phyloP scores from a whole-genome alignment of 2,888 invertebrate genomes.

The Drosophila antonietae region DNA sequence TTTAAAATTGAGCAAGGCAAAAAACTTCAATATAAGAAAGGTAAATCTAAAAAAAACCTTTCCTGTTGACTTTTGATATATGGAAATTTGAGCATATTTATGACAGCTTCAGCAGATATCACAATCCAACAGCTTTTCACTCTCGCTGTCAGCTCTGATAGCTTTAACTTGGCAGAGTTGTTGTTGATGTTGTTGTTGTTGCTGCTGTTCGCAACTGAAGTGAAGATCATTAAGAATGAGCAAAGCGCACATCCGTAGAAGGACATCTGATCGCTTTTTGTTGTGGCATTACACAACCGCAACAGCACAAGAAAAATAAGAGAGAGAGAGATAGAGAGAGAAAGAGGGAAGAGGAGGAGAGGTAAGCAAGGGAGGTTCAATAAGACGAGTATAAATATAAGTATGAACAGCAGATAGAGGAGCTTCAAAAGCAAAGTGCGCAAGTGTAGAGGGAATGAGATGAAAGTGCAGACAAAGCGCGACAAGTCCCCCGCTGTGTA shows the following conservation, averaged over 20 bases:
- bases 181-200: constrained; percentile 12
- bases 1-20: not conserved
- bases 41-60: constrained; percentile 9
- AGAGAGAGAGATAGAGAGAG: not conserved
- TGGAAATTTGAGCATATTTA: constrained; percentile 34
- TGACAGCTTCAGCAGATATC: constrained; percentile 39
- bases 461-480: constrained; percentile 71
- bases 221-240: constrained; percentile 72
- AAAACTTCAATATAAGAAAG: not conserved
- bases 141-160: constrained; percentile 21
- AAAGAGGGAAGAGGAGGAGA: not conserved
- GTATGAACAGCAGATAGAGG: constrained; percentile 29
- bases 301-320: constrained; percentile 23
- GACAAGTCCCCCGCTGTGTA: constrained; percentile 39
- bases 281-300: constrained; percentile 75
- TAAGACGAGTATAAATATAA: constrained; percentile 18
- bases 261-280: constrained; percentile 82
- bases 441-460: constrained; percentile 45
- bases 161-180: constrained; percentile 11
- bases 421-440: constrained; percentile 40
- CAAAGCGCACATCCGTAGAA: constrained; percentile 82
- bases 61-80: constrained; percentile 31
- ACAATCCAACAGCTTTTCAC: constrained; percentile 13
- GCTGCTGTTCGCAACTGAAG: constrained; percentile 41
- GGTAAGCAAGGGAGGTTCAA: not conserved